Evolutionary conservation across 2,797 vertebrate species (phyloP).

Genomic region (Lacerta viridis): DNA sequence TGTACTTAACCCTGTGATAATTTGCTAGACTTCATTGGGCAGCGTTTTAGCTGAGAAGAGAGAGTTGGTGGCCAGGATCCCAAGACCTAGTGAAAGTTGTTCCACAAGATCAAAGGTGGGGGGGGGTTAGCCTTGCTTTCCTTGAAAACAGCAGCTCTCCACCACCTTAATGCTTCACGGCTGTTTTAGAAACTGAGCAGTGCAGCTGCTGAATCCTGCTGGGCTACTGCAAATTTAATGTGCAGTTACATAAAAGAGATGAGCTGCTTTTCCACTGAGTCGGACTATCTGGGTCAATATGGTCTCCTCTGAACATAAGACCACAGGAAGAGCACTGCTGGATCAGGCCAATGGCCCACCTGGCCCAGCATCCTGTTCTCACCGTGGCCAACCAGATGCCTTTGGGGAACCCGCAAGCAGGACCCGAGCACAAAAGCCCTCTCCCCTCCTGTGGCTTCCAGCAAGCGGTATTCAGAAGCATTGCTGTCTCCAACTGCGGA

Average conservation of each 20-base stretch:
- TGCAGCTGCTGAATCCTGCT: background rate
- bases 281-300: background rate
- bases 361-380: no score
- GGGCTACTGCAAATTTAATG: background rate
- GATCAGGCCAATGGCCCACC: no score
- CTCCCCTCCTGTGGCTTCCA: no score
- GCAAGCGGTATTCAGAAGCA: no score
- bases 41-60: background rate
- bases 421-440: no score
- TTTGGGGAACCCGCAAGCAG: no score
- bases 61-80: background rate
- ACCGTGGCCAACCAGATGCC: no score
- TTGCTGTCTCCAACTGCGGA: no score
- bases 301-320: background rate
- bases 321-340: no score
- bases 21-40: background rate
- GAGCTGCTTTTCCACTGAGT: background rate
- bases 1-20: background rate
- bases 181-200: no score
- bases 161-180: background rate
- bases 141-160: background rate
- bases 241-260: background rate
- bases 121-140: no score
- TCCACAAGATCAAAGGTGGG: background rate
- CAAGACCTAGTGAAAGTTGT: background rate